Evolutionary conservation across 2,797 vertebrate species (phyloP), one percentile per base, ranked within the genome.

Genomic region (Lepilemur septentrionalis): DNA sequence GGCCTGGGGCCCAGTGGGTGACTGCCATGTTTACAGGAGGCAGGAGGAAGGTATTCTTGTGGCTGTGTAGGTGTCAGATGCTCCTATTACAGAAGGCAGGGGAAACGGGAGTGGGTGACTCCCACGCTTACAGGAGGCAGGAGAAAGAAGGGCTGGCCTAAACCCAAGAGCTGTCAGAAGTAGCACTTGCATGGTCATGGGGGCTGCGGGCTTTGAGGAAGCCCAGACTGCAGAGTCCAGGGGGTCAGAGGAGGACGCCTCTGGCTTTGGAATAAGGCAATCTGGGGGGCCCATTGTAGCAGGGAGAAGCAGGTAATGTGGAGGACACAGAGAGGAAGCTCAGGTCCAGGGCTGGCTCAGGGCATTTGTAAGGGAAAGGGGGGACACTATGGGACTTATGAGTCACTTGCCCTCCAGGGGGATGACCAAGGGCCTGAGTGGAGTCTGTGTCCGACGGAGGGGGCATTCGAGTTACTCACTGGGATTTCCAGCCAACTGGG

Each of bases 331-430:
- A 57, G 82, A 86, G 89, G 80, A 93, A 93, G 82, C 73, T 72
- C 75, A 61, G 81, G 91, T 65, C 82, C 86, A 76, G 94, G 59
- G 15, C 88, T 83, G 70, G 88, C 75, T 83, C 12, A 1, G 57
- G 79, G 57, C 61, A 57, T 67, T 50, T 50, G 83, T 63, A 69
- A 75, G 88, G 94, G 92, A 73, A 93, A 72, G 85, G 96, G 88
- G 94, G 50, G 72, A n/a, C 41, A 72, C 76, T 8, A 3, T 43
- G 83, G 95, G 95, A 96, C 91, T 46, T 89, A 70, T 98, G 97
- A 98, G 96, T 98, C 97, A 98, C 72, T 96, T 95, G 93, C 93
- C 91, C 96, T 80, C 75, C 46, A 70, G 82, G 70, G 89, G 48
- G 95, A 91, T 69, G 59, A 87, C 52, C 2, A n/a, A 82, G 69